These are phyloP conservation scores for Aporophyla lueneburgensis DNA, from an alignment of 2,888 invertebrate species.

Conservation along the genomic window DNA sequence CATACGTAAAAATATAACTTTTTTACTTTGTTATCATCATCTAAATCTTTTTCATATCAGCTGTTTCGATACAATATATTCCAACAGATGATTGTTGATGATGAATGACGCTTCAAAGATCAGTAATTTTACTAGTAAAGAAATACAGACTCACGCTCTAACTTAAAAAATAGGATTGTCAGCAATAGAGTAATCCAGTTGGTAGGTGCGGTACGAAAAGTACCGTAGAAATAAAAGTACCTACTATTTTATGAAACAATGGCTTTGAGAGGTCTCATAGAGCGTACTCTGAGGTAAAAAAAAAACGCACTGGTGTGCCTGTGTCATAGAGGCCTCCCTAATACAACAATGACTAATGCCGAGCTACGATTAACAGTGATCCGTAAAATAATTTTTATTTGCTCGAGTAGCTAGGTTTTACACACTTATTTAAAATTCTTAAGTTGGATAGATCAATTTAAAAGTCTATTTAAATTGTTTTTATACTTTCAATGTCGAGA, in stretches of 20 bases:
- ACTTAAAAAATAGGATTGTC: neutral
- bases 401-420: neutral
- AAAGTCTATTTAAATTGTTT: neutral
- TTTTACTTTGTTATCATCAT: neutral
- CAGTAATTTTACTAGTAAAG: neutral
- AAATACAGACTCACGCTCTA: neutral
- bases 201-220: neutral
- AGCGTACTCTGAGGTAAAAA: neutral
- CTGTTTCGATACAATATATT: neutral
- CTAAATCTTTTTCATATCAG: neutral
- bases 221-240: neutral
- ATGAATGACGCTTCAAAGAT: neutral
- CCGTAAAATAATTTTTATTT: neutral
- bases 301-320: neutral
- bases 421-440: neutral
- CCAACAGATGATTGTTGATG: neutral
- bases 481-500: constrained; percentile 10
- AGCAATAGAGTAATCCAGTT: neutral
- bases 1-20: neutral
- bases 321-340: neutral
- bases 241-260: too few species aligned
- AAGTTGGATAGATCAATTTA: neutral
- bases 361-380: too few species aligned
- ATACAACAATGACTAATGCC: neutral
- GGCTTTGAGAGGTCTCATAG: neutral